A percentile compares a stretch with the other conserved stretches of the same genome.
These are phyloP conservation scores for Tiliacea aurago DNA, from an alignment of 2,888 invertebrate species.

Conservation along the genomic window DNA sequence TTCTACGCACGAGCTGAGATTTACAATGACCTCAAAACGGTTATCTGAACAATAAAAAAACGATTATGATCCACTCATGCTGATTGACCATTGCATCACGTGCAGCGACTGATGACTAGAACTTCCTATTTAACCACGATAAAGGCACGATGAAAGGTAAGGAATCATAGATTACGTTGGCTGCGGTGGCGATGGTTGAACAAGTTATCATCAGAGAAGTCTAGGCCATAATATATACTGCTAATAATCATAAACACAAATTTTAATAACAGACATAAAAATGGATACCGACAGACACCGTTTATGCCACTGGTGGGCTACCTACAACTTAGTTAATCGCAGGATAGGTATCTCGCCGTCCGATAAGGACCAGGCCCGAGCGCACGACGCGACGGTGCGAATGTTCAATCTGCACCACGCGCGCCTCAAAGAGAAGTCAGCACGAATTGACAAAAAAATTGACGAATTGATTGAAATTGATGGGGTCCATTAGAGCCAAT, in stretches of 20 bases:
- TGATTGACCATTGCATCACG: conserved; percentile 45
- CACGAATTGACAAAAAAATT: too few species aligned
- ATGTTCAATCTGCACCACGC: too few species aligned
- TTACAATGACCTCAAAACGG: conserved; percentile 23
- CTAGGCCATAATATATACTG: not conserved
- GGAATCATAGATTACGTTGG: conserved; percentile 26
- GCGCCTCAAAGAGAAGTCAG: too few species aligned
- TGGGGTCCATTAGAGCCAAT: too few species aligned
- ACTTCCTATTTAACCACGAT: conserved; percentile 50
- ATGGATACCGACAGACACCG: not conserved
- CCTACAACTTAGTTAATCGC: not conserved
- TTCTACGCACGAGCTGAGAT: conserved; percentile 32
- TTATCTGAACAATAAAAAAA: conserved; percentile 35
- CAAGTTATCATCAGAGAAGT: not conserved
- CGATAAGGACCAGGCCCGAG: too few species aligned
- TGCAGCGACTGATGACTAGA: conserved; percentile 12
- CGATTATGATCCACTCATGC: conserved; percentile 38
- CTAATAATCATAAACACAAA: not conserved
- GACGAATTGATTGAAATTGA: too few species aligned
- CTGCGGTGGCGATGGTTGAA: not conserved
- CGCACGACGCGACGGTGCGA: too few species aligned
- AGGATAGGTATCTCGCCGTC: too few species aligned
- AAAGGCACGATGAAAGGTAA: not conserved
- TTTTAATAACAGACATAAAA: not conserved
- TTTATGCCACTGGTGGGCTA: not conserved